Evolutionary conservation across 35 echinoderm and acorn worm species (phyloP), one percentile per base, ranked within the genome.

Genomic region (Amphiura filiformis): DNA sequence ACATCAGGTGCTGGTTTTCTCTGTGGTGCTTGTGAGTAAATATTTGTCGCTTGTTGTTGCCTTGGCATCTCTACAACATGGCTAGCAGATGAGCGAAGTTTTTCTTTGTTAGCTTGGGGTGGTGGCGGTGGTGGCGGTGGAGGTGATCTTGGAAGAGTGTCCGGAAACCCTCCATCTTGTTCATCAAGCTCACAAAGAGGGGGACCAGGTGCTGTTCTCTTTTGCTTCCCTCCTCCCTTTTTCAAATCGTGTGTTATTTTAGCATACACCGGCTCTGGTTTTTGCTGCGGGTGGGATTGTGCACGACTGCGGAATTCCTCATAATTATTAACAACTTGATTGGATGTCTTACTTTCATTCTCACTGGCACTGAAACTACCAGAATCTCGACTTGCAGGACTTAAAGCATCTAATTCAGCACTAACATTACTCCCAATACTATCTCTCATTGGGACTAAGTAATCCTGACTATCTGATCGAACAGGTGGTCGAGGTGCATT

Each of bases 51-150:
- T 70, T 64, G 64, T 37, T 85, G 17, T 9, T 30, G 28, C 18
- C 18, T 0, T 39, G 35, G 56, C 4, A 56, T 0, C 32, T 37
- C 56, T 56, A 37, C 31, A 22, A 35, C 32, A 35, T 14, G 13
- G 12, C 26, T 36, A 34, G 20, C 23, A 40, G 37, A 38, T 30
- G 28, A 41, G 20, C n/a, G 35, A 82, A 7, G n/a, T 23, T 38
- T 37, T 75, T 82, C 15, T 75, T 82, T 81, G 18, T 26, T 89
- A 0, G 32, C 76, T 31, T 84, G 26, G 30, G 17, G 30, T 42
- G 82, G 81, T 22, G 89, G 88, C 31, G 81, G 81, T 35, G 88
- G 89, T 65, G 89, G 81, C 39, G 82, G 65, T 84, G 76, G 82
- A 30, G 89, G 89, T 32, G 84, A 75, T 65, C 81, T 91, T 78